Evolutionary conservation across 2,113 vertebrate genomes (phyloP).

Genomic region (Trematomus loennbergii): DNA sequence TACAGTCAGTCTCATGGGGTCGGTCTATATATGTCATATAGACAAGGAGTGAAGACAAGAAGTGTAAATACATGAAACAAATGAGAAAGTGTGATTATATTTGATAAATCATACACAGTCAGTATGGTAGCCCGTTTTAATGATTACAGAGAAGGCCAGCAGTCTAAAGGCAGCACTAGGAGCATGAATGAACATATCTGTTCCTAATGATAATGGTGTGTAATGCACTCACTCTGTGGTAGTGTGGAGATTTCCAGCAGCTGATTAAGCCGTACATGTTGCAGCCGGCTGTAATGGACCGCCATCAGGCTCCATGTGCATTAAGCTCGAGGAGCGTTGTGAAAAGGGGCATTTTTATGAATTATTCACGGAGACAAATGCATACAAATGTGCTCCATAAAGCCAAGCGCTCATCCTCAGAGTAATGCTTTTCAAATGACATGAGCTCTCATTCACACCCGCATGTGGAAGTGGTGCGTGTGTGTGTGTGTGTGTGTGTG

Average conservation of each 20-base stretch:
- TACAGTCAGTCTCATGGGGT: neutral
- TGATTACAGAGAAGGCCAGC: neutral
- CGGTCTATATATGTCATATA: neutral
- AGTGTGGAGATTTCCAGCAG: neutral
- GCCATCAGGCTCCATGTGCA: slow-evolving; percentile 7
- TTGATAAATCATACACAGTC: neutral
- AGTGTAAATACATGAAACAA: neutral
- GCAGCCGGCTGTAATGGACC: slow-evolving; percentile 14
- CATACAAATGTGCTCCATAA: slow-evolving; percentile 23
- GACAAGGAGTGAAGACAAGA: no score
- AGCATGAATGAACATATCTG: neutral
- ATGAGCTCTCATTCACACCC: neutral
- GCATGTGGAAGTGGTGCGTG: neutral
- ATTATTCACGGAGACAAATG: slow-evolving; percentile 50
- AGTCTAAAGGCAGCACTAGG: neutral
- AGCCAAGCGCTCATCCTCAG: neutral
- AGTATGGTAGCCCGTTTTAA: neutral
- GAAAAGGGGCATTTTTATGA: slow-evolving; percentile 26
- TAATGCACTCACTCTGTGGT: neutral
- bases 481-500: neutral
- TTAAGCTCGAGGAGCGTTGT: slow-evolving; percentile 23
- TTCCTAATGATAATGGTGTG: slow-evolving; percentile 30
- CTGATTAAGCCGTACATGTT: slow-evolving; percentile 10
- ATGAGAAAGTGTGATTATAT: neutral
- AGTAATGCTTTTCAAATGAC: slow-evolving; percentile 40